Percentiles rank a stretch among this genome's conserved stretches.
Evolutionary conservation across 2,113 vertebrate species (phyloP).

Genomic region (Xiphophorus maculatus): DNA sequence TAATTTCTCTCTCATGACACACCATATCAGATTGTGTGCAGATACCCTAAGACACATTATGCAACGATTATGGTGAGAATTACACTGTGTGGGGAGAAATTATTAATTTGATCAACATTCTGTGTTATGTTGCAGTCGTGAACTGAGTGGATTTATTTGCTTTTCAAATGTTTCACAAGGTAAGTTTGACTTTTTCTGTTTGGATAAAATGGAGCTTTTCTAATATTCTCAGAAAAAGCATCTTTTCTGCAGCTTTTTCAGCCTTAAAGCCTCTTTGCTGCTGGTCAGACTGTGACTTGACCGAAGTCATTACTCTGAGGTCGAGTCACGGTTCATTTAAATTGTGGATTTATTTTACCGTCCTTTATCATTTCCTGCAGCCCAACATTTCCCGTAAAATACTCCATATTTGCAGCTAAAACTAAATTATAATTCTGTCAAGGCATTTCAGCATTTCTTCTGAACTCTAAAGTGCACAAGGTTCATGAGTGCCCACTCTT

Average conservation of each 20-base stretch:
- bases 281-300: conserved; percentile 23
- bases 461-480: conserved; percentile 47
- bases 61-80: conserved; percentile 51
- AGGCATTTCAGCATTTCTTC: conserved; percentile 60
- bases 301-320: conserved; percentile 32
- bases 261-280: conserved; percentile 34
- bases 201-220: background rate
- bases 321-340: conserved; percentile 38
- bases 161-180: conserved; percentile 1
- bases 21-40: conserved; percentile 44
- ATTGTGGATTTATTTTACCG: conserved; percentile 23
- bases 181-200: conserved; percentile 10
- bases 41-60: conserved; percentile 59
- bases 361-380: conserved; percentile 42
- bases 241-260: conserved; percentile 12
- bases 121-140: conserved; percentile 14
- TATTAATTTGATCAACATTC: conserved; percentile 48
- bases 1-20: conserved; percentile 51
- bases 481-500: conserved; percentile 31
- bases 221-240: background rate
- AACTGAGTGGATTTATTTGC: background rate
- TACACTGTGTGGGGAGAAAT: conserved; percentile 34
- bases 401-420: conserved; percentile 22
- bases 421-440: conserved; percentile 43
- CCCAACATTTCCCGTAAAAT: conserved; percentile 32